Percentiles rank a stretch among this genome's conserved stretches.
Evolutionary conservation across 2,797 vertebrate species (phyloP).

Genomic region (Hybognathus amarus): DNA sequence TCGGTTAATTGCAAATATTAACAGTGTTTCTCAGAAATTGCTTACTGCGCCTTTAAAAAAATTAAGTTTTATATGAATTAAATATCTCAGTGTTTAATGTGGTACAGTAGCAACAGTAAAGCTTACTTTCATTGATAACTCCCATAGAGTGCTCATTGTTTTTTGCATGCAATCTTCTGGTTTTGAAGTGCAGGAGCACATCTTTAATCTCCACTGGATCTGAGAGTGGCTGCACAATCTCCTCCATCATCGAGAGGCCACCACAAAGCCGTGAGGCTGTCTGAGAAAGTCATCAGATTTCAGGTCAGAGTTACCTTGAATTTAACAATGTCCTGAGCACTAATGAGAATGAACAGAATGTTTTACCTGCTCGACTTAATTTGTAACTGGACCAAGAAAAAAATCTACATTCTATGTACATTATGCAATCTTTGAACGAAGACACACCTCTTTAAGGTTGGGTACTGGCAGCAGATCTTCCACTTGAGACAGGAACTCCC

Average conservation of each 20-base stretch:
- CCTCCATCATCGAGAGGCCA: constrained; percentile 65
- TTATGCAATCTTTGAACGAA: not conserved
- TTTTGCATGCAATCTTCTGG: constrained; percentile 62
- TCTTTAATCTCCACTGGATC: constrained; percentile 68
- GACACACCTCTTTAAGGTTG: constrained; percentile 78
- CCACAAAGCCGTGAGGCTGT: constrained; percentile 73
- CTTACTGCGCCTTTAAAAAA: not conserved
- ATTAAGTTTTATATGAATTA: not conserved
- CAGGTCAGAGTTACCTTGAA: not conserved
- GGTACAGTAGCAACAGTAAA: not conserved
- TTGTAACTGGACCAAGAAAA: not conserved
- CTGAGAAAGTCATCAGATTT: constrained; percentile 59
- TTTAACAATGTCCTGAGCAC: not conserved
- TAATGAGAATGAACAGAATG: not conserved
- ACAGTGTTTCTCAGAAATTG: not conserved
- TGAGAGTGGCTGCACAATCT: constrained; percentile 67
- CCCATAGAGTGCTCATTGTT: constrained; percentile 61
- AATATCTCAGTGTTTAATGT: not conserved
- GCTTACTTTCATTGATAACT: constrained; percentile 32
- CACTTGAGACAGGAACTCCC: constrained; percentile 81
- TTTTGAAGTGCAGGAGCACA: constrained; percentile 72
- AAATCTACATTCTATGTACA: not conserved
- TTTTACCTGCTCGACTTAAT: not conserved
- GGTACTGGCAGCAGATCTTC: constrained; percentile 78
- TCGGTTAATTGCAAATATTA: not conserved